Base-by-base conservation (phyloP, 2,113 vertebrate species). In the Thryonomys swinderianus region DNA sequence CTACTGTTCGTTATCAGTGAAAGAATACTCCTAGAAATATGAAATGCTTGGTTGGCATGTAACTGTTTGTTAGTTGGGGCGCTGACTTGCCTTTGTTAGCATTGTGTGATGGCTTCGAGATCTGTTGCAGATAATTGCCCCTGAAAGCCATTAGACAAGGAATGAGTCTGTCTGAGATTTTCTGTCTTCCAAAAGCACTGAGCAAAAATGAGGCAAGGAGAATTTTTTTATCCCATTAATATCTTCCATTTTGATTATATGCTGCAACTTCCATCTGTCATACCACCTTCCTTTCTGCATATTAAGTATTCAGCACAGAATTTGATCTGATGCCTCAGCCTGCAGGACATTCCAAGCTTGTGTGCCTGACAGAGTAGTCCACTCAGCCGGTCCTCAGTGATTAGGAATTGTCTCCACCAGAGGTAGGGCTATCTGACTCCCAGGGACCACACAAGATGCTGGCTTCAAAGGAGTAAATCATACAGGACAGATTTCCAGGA, bases 221-320 rank as follows among this genome's bases (percentile, higher is more conserved):
- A 21, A 51, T 51, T 1, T 71, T 51, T 53, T 13, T 2, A 27
- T 30, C 8, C 2, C 7, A 16, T 10, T 2, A 11, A 0, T 27
- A 14, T 1, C 48, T 27, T 18, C 25, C 2, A 1, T 2, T n/a
- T 61, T 40, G 18, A 7, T 48, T 32, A 5, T 5, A 8, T 9
- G n/a, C 34, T 16, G 10, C 1, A 16, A 3, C n/a, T 34, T 59
- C 71, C 40, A 6, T 16, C 48, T 16, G 5, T 32, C n/a, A 5
- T 9, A 11, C 48, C 10, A 32, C 59, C 2, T 5, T 42, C 8
- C 13, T 7, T 21, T 12, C 12, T 17, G 11, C 23, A 1, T 27
- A 48, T 32, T 12, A 13, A 48, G 0, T 1, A 8, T 9, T 51
- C n/a, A 53, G 8, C 32, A 40, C 2, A 5, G 53, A 18, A 4